Conservation (phyloP, 2,888 invertebrate species). For the Lasioglossum zephyrum region DNA sequence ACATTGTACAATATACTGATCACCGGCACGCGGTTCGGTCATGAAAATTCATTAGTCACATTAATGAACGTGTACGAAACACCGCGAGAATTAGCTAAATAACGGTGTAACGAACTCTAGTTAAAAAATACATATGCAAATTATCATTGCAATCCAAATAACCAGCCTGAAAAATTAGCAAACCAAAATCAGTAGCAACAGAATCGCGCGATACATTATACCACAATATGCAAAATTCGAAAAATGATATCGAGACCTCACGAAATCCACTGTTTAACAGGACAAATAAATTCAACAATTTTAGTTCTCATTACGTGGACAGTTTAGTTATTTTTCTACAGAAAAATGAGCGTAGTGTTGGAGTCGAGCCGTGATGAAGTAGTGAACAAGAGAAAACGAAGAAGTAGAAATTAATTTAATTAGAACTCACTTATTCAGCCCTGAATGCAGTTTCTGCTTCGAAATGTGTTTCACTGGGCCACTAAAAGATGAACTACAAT, state of each 20-base stretch:
- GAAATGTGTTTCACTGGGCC: too few species aligned
- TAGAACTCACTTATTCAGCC: too few species aligned
- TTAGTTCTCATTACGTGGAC: too few species aligned
- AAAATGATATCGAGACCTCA: not conserved
- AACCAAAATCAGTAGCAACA: not conserved
- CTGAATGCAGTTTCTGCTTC: too few species aligned
- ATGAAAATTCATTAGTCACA: conserved; percentile 10
- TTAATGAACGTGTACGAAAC: conserved; percentile 6
- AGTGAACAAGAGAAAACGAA: too few species aligned
- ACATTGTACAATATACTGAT: conserved; percentile 2
- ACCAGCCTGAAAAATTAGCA: not conserved
- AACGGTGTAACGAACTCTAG: not conserved
- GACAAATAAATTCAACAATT: too few species aligned
- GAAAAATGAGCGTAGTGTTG: too few species aligned
- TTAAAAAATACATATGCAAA: not conserved
- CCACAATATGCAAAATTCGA: not conserved
- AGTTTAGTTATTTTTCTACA: too few species aligned
- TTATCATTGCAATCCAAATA: not conserved
- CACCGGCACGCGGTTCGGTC: not conserved
- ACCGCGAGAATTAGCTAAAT: conserved; percentile 7
- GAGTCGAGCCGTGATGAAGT: too few species aligned
- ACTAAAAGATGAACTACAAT: too few species aligned
- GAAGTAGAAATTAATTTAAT: too few species aligned
- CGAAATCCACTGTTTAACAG: too few species aligned
- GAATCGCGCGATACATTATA: not conserved